Base-by-base conservation (phyloP, 2,113 vertebrate genomes). In the Himantopus leucocephalus region DNA sequence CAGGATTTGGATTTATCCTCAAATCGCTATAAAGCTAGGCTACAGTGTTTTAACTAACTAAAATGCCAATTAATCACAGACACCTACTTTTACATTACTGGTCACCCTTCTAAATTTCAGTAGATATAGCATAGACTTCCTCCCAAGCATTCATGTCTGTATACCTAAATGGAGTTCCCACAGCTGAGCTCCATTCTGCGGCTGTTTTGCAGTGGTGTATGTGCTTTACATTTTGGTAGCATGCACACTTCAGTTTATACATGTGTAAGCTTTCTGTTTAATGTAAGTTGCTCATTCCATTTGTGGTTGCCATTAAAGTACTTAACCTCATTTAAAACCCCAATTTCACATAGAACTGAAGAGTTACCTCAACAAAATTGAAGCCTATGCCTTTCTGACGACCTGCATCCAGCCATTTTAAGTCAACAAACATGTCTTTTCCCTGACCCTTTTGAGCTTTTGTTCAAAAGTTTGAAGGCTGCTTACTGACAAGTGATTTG, bases 401-500 rank as follows among this genome's bases (percentile, higher is more conserved):
- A 91, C 63, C 73, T 90, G 71, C 87, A 93, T 82, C 35, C 74
- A 87, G 67, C 45, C 92, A 83, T 94, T 92, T 95, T 63, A 89
- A 94, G 63, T 94, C 83, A 95, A 92, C 91, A 94, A 84, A 93
- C 66, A 39, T 88, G 85, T 92, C 73, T 91, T 96, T 97, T 94
- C 91, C 80, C 83, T 92, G 95, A 96, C 92, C 92, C 77, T 82
- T 91, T 52, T 92, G 80, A 95, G 96, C 86, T 94, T 97, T 97
- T 94, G 94, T 96, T 89, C 94, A 95, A 68, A 88, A 96, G 91
- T 95, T 94, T 70, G 87, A 92, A 94, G 96, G 90, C 94, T 98
- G 48, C 88, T 93, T 97, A 94, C 96, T 96, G 94, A 97, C 89
- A 94, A 96, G 97, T 83, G 94, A 97, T 98, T 97, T 97, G 95